phyloP scores from a whole-genome alignment of 2,888 invertebrate species.

The Epinotia demarniana region DNA sequence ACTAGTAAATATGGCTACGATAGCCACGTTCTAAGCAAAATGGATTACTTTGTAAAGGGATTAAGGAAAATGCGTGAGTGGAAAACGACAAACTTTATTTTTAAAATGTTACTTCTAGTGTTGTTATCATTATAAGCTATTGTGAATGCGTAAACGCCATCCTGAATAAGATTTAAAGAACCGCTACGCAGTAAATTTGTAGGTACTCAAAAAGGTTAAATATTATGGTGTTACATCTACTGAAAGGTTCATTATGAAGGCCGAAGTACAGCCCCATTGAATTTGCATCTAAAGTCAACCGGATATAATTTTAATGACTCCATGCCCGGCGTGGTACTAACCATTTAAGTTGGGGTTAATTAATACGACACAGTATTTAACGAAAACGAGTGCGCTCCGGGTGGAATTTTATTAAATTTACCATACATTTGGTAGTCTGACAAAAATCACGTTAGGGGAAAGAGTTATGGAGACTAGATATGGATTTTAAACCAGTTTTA shows the following conservation, averaged over 20 bases:
- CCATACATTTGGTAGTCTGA: slow-evolving; percentile 72
- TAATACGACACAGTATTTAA: slow-evolving; percentile 73
- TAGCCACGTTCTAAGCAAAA: neutral
- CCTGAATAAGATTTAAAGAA: too few relatives aligned
- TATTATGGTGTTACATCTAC: neutral
- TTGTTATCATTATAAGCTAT: too few relatives aligned
- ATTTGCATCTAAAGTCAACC: slow-evolving; percentile 20
- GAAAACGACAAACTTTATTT: too few relatives aligned
- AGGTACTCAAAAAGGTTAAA: neutral
- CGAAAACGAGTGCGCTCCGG: slow-evolving; percentile 66
- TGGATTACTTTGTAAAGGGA: neutral
- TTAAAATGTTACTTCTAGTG: too few relatives aligned
- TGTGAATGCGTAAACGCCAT: too few relatives aligned
- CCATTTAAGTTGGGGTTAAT: slow-evolving; percentile 71
- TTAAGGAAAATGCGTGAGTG: too few relatives aligned
- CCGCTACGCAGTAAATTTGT: neutral
- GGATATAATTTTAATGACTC: slow-evolving; percentile 40
- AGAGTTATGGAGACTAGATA: slow-evolving; percentile 53
- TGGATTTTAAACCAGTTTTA: slow-evolving; percentile 23
- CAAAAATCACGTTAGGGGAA: slow-evolving; percentile 71
- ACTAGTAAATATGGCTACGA: neutral
- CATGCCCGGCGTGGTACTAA: slow-evolving; percentile 33
- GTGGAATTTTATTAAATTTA: slow-evolving; percentile 73
- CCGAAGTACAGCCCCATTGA: slow-evolving; percentile 17
- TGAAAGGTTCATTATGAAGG: slow-evolving; percentile 9